Evolutionary conservation across 1,140 invertebrate genomes (phyloP), one percentile per base, ranked within the genome.

Genomic region (Ptiloglossa arizonensis): DNA sequence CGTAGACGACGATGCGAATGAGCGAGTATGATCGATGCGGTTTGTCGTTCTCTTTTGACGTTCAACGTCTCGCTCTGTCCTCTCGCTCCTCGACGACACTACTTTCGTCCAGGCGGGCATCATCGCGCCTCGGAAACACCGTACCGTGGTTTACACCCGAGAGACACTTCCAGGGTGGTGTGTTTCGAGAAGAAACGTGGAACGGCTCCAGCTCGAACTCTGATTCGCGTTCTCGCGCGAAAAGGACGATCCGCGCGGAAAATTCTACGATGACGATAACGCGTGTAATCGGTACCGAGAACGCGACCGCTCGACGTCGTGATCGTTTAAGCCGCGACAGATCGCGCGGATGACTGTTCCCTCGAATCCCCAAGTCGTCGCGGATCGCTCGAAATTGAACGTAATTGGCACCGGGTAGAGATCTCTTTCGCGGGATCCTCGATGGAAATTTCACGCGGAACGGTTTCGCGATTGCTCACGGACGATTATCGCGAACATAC

Each of bases 21-120:
- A 88, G 82, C 76, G 86, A 89, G 82, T 82, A 89, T 88, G 87
- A 89, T 89, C 82, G 87, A 89, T 89, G 86, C 78, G 80, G 75
- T 83, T 86, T 87, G 72, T 79, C 82, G 76, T 52, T 68, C 76
- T 80, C 60, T 66, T 48, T 38, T 79, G 79, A 86, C 86, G 52
- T 38, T 57, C 56, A 82, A 77, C 82, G 69, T 84, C 82, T 86
- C 74, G 81, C 66, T 60, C 72, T 29, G 63, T 44, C 41, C 32
- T 19, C 48, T 78, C 67, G 50, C 46, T 71, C 57, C 54, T 29
- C 56, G 77, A 75, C 52, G 46, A 77, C 27, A 35, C 67, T 54
- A 54, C 38, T 41, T 71, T 63, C 27, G n/a, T 27, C 41, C 35
- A 56, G 9, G 48, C 1, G 54, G 22, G 8, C 35, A 63, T 22